Conservation (phyloP, 2,888 invertebrate genomes). For the Lithosia quadra region DNA sequence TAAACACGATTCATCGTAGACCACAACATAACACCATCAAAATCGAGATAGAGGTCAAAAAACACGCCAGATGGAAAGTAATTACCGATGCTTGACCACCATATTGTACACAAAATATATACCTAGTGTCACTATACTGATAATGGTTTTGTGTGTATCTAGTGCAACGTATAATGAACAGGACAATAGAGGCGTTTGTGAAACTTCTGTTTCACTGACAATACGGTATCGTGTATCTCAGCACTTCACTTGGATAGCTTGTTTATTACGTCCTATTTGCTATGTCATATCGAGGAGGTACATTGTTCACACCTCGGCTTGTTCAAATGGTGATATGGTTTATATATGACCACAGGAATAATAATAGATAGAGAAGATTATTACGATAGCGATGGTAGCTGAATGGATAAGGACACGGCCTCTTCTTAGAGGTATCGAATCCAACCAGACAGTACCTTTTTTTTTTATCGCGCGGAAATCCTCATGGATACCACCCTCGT, state of each 20-base stretch:
- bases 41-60: neutral
- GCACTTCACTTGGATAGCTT: neutral
- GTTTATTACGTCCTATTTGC: neutral
- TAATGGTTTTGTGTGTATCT: neutral
- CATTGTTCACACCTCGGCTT: neutral
- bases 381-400: too few relatives aligned
- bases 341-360: too few relatives aligned
- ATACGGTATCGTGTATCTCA: neutral
- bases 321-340: neutral
- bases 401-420: too few relatives aligned
- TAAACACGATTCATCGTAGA: too few relatives aligned
- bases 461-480: too few relatives aligned
- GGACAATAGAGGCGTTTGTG: neutral
- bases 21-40: too few relatives aligned
- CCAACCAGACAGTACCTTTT: too few relatives aligned
- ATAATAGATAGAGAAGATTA: too few relatives aligned
- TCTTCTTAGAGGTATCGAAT: too few relatives aligned
- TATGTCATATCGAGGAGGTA: neutral
- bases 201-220: neutral
- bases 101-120: neutral
- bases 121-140: neutral
- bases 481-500: too few relatives aligned
- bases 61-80: neutral
- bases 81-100: slow-evolving; percentile 4
- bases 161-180: neutral